These are phyloP conservation scores for Odontophorus gujanensis DNA, from an alignment of 2,113 vertebrate genomes.

Conservation along the genomic window DNA sequence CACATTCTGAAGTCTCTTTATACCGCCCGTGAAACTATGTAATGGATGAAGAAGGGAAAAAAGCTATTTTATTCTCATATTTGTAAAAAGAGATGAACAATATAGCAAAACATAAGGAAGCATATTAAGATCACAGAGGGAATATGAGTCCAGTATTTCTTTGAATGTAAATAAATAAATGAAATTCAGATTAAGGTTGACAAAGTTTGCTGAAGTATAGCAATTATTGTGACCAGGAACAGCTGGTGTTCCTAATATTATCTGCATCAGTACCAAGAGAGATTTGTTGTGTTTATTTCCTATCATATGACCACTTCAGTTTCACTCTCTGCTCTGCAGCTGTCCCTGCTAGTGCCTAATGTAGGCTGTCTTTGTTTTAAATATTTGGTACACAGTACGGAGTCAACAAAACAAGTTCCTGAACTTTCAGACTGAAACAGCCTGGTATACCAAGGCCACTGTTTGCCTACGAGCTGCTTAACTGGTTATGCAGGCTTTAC, in stretches of 20 bases:
- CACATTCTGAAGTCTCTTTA: background rate
- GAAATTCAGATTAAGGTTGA: background rate
- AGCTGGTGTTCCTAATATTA: background rate
- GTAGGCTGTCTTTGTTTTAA: slow-evolving; percentile 4
- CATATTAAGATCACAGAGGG: background rate
- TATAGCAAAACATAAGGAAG: background rate
- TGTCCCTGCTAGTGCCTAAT: background rate
- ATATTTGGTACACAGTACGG: background rate
- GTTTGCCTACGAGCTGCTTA: slow-evolving; percentile 10
- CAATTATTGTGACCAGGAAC: background rate
- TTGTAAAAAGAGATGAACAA: background rate
- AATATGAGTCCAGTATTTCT: background rate
- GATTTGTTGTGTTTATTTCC: slow-evolving; percentile 2
- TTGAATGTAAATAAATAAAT: background rate
- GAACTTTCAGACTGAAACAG: slow-evolving; percentile 8
- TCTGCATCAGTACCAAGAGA: background rate
- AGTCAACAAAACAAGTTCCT: slow-evolving; percentile 37
- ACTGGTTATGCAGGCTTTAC: slow-evolving; percentile 56
- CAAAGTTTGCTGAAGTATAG: background rate
- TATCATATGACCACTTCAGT: background rate
- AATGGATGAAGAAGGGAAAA: background rate
- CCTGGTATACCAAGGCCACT: background rate
- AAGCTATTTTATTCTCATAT: background rate
- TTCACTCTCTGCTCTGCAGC: slow-evolving; percentile 22
- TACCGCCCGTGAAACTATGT: background rate